Evolutionary conservation across 2,888 invertebrate genomes (phyloP).

Genomic region (Trichogramma dendrolimi): DNA sequence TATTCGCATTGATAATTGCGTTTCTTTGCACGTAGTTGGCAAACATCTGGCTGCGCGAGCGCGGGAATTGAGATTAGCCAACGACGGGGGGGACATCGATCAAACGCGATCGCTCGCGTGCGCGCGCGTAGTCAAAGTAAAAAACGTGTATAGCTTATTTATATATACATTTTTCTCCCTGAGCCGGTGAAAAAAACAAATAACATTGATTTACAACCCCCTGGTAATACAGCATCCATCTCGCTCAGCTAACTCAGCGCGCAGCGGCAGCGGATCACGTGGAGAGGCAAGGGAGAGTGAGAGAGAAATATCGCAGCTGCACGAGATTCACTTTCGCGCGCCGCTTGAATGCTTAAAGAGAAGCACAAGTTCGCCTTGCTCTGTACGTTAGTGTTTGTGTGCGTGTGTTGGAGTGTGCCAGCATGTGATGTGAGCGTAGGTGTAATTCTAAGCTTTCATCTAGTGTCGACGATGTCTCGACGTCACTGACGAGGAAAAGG

Average conservation of each 20-base stretch:
- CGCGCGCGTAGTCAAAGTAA: not conserved
- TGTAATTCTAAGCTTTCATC: no score
- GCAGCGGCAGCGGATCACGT: no score
- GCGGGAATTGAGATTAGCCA: not conserved
- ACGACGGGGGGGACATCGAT: not conserved
- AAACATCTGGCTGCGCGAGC: not conserved
- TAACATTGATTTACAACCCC: constrained; percentile 26
- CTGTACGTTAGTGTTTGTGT: no score
- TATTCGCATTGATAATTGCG: no score
- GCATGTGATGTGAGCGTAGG: no score
- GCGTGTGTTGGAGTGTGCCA: no score
- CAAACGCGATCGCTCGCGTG: not conserved
- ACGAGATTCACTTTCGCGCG: not conserved
- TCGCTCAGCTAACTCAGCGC: not conserved
- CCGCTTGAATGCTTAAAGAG: constrained; percentile 23
- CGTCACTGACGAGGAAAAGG: no score
- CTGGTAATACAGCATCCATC: not conserved
- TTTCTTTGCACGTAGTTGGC: no score
- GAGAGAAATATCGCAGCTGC: not conserved
- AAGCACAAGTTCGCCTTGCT: not conserved
- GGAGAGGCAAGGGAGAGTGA: not conserved
- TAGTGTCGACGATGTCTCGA: no score
- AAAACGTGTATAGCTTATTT: not conserved
- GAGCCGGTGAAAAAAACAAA: constrained; percentile 8
- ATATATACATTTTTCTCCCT: not conserved